Base-by-base conservation (phyloP, 2,797 vertebrate species). In the Apogon hyalosoma region DNA sequence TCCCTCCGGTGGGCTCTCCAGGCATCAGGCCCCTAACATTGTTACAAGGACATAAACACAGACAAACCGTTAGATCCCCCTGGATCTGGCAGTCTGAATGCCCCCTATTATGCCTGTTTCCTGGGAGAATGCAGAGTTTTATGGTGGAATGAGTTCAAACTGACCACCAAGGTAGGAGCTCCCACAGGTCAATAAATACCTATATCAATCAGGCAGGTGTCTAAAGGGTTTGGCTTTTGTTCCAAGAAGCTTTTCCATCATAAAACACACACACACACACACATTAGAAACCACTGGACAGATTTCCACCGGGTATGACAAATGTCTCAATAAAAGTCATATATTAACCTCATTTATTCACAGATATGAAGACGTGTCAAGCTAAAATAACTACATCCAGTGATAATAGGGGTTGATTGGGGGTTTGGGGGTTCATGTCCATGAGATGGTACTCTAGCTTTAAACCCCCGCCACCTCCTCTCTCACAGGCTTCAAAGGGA, bases 11-110 rank as follows among this genome's bases (percentile, higher is more conserved):
- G 72, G 72, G 59, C 68, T 89, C 83, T 63, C 77, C 84, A 72
- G 76, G 86, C 90, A 72, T 88, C 82, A 85, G 91, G 84, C 88
- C 87, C 81, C 84, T 87, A 94, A 93, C 93, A 94, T 92, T 94
- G 94, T 94, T 94, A 91, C 85, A 90, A 88, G 94, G 94, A 95
- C 90, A 88, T 93, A 95, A 95, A 95, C 92, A 93, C 90, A 92
- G 93, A 94, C 93, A 93, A 92, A 89, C 94, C 94, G 94, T 94
- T 93, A 93, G 93, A 95, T 93, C 84, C 84, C 87, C 79, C 77
- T 87, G 92, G 94, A 94, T 94, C 92, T 91, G 92, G 92, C 88
- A 72, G 73, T 80, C 91, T 95, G 90, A 95, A 93, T 93, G 86
- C 88, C 86, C 87, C 90, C 92, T 52, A 92, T 95, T 95, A 95